Evolutionary conservation across 2,888 invertebrate genomes (phyloP).

Genomic region (Platypus cylindrus): DNA sequence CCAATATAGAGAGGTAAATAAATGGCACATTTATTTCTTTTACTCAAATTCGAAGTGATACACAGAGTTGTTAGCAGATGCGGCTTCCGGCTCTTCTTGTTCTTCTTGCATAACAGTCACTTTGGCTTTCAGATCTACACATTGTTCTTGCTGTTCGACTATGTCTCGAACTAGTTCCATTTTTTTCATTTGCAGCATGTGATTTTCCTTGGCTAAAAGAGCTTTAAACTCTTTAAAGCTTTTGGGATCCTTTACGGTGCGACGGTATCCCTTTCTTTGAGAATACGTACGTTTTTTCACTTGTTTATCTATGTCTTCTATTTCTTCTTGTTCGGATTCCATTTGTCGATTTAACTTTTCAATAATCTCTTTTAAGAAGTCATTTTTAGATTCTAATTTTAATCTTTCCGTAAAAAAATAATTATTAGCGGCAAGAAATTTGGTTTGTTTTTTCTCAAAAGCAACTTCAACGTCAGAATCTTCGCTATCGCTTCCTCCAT

Average conservation of each 20-base stretch:
- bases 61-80: too few relatives aligned
- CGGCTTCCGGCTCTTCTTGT: too few relatives aligned
- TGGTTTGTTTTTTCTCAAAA: neutral
- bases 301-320: conserved; percentile 9
- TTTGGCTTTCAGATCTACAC: conserved; percentile 31
- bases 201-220: conserved; percentile 33
- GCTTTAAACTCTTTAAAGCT: conserved; percentile 30
- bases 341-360: conserved; percentile 7
- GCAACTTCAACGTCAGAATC: conserved; percentile 10
- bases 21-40: too few relatives aligned
- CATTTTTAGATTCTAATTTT: conserved; percentile 6
- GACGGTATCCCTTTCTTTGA: conserved; percentile 1
- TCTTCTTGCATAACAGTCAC: conserved; percentile 8
- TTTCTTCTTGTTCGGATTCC: conserved; percentile 8
- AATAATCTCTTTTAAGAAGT: conserved; percentile 8
- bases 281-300: conserved; percentile 3
- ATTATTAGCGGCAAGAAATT: conserved; percentile 2
- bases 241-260: conserved; percentile 6
- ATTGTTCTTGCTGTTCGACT: conserved; percentile 34
- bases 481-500: neutral
- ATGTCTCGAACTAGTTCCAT: conserved; percentile 34
- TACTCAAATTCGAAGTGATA: too few relatives aligned
- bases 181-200: conserved; percentile 35
- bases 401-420: conserved; percentile 5
- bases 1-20: too few relatives aligned